Evolutionary conservation across 2,113 vertebrate species (phyloP), one percentile per base, ranked within the genome.

Genomic region (Nycticryphes semicollaris): DNA sequence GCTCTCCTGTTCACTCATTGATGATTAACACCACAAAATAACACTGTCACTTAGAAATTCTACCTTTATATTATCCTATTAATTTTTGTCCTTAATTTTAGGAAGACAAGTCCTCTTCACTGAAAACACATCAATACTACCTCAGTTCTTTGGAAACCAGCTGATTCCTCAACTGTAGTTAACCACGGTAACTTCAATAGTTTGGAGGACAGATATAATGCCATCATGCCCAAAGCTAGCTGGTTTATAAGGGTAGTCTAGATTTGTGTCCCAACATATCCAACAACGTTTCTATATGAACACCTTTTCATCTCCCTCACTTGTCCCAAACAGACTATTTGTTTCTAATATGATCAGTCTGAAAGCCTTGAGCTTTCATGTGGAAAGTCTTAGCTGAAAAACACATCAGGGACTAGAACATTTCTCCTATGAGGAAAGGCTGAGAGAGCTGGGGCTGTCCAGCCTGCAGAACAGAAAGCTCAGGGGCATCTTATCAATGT

Each of bases 381-480:
- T 28, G 10, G 18, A n/a, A 68, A 68, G 4, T 13, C 35, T 80
- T 51, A 23, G 11, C 18, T 73, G 24, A 86, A 64, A 13, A 75
- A 51, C 14, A 5, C 5, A 57, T 20, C 39, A 67, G 30, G 21
- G 19, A 25, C 30, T 28, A 22, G 6, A 59, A 7, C 11, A 67
- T 1, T 5, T 53, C 9, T 39, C 13, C 31, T 54, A 0, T 5
- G 13, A 57, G 31, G 17, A 77, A 66, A 47, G 20, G 3, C 10
- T 80, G 59, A 70, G 30, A 73, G 1, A 41, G 4, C 2, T 51
- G 37, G 16, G 11, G 10, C 20, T 41, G 24, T 39, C 81, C 31
- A 63, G 17, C 22, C 41, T 63, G 45, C 2, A 59, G 30, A 79
- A 87, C 6, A 23, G 23, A 70, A 78, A 12, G 48, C 14, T 90